A percentile compares a stretch with the other conserved stretches of the same genome.
phyloP scores from a whole-genome alignment of 1,140 invertebrate species.

The Bombus cullumanus region DNA sequence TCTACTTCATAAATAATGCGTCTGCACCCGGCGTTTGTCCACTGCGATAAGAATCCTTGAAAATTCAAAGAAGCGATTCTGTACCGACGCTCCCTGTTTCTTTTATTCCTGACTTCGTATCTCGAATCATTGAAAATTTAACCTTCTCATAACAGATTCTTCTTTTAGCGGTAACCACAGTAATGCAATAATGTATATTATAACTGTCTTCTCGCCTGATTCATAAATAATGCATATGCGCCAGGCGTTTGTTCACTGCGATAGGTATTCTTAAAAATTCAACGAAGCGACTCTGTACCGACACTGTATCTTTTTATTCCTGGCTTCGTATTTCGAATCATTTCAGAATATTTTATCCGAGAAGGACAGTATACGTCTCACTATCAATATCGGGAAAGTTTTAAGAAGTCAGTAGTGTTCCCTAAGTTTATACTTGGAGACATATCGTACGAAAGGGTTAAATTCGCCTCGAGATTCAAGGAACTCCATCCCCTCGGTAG shows the following conservation, averaged over 20 bases:
- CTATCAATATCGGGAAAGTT: neutral
- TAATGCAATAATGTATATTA: too few species aligned
- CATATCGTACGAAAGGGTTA: neutral
- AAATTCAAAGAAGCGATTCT: neutral
- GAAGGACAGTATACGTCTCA: too few species aligned
- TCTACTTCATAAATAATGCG: conserved; percentile 1
- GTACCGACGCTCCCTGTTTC: too few species aligned
- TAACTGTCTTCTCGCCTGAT: too few species aligned
- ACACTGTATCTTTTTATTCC: neutral
- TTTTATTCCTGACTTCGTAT: neutral
- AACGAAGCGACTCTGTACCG: too few species aligned
- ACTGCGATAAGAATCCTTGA: neutral
- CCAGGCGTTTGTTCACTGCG: too few species aligned
- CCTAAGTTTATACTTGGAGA: neutral
- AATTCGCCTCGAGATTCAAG: neutral
- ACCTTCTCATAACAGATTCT: neutral
- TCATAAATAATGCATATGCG: too few species aligned
- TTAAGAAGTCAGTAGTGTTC: neutral
- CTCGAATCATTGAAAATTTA: neutral
- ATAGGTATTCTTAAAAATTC: too few species aligned
- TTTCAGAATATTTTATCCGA: too few species aligned
- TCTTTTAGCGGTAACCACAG: too few species aligned
- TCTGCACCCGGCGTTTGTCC: neutral
- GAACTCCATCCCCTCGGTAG: neutral
- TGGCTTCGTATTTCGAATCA: neutral